Percentiles rank a stretch among this genome's conserved stretches.
Conservation (phyloP, 2,113 vertebrate genomes). For the Suncus etruscus region DNA sequence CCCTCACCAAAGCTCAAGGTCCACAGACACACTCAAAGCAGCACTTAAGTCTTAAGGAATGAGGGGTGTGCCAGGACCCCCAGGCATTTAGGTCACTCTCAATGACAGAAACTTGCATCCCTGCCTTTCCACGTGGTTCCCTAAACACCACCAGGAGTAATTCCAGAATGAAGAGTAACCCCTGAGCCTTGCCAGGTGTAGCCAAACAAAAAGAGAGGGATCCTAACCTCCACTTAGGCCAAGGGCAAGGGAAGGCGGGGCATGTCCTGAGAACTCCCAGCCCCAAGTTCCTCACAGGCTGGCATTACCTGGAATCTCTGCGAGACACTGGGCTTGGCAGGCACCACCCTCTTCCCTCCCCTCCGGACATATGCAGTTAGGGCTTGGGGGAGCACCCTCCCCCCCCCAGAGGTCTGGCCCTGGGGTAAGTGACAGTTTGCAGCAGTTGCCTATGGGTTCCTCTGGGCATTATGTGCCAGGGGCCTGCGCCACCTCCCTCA, state of each 20-base stretch:
- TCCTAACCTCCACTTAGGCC: too few species aligned
- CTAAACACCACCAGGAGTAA: too few species aligned
- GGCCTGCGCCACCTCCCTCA: slow-evolving; percentile 63
- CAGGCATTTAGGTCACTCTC: neutral
- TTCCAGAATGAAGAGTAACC: too few species aligned
- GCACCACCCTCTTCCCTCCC: neutral
- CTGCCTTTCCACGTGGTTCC: too few species aligned
- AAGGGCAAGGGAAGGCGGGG: neutral
- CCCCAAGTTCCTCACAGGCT: neutral
- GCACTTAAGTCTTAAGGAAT: neutral
- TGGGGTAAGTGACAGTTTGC: neutral
- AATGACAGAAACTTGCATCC: neutral
- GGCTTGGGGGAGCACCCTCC: too few species aligned
- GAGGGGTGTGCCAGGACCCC: neutral
- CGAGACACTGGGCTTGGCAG: neutral
- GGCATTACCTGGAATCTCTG: neutral
- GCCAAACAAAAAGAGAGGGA: too few species aligned
- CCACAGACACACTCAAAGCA: neutral
- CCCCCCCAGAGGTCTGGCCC: neutral
- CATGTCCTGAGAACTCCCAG: neutral
- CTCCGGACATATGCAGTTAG: neutral
- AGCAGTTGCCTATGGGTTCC: neutral
- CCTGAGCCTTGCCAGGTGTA: too few species aligned
- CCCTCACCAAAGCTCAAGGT: neutral
- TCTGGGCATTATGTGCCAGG: neutral